Evolutionary conservation across 2,113 vertebrate species (phyloP).

Genomic region (Lagopus muta): DNA sequence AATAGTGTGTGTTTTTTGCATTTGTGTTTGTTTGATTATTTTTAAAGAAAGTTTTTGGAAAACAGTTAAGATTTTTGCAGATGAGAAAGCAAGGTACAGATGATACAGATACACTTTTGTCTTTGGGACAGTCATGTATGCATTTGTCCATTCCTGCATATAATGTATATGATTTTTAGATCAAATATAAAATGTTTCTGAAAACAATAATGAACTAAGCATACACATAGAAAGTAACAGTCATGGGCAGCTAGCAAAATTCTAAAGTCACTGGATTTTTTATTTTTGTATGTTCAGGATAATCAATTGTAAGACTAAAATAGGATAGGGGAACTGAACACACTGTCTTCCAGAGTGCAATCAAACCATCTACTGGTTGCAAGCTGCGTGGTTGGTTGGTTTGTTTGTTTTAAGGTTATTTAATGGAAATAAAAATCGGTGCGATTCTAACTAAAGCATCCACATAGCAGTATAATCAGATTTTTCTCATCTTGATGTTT

Average conservation of each 20-base stretch:
- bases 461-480: background rate
- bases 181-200: background rate
- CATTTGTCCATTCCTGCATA: background rate
- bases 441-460: background rate
- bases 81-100: background rate
- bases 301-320: background rate
- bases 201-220: background rate
- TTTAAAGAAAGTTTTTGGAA: background rate
- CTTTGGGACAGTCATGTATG: background rate
- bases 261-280: background rate
- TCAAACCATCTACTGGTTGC: background rate
- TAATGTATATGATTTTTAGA: background rate
- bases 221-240: background rate
- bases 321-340: background rate
- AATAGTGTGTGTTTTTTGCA: background rate
- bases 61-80: background rate
- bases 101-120: background rate
- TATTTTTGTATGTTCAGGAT: background rate
- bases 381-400: background rate
- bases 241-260: background rate
- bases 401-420: background rate
- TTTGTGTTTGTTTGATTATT: too few relatives aligned
- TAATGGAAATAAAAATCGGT: background rate
- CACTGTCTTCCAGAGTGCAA: background rate
- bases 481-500: constrained; percentile 26